Evolutionary conservation across 2,113 vertebrate genomes (phyloP), one percentile per base, ranked within the genome.

Genomic region (Sylvilagus bachmani): DNA sequence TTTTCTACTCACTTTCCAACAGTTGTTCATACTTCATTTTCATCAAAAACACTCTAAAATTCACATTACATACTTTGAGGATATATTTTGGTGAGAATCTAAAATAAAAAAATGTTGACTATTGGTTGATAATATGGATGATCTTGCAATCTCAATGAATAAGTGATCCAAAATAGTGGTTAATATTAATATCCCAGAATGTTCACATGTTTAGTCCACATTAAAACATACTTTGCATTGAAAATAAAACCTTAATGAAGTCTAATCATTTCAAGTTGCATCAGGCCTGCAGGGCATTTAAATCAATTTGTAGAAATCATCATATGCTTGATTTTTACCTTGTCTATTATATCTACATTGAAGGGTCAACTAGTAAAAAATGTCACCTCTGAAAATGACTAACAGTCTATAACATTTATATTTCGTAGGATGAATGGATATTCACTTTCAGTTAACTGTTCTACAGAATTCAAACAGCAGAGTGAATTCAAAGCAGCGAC

Each of bases 201-300:
- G 12, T 75, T 27, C 22, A 86, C 3, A 0, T 86, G 0, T 64
- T 19, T 4, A 33, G 36, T 87, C 71, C 22, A 74, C 33, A 19
- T 83, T 62, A 73, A 67, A 92, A 90, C 89, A 3, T 24, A 66
- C 55, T 88, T 25, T 90, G 27, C 87, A 87, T 80, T 51, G 58
- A 92, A 95, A 87, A 73, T 1, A 77, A 62, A 10, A 80, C 44
- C 5, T 79, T 53, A 55, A 11, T 73, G 10, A 74, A 61, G 2
- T 90, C 8, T 75, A 49, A 4, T 87, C 11, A 55, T 61, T 83
- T 2, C 6, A 29, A 24, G n/a, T 49, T 75, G 70, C 64, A 31
- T 55, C 49, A 90, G 21, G 5, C 0, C 9, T 86, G n/a, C 6
- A 36, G 1, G 29, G 29, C 17, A 82, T 77, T 62, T 1, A 62